Base-by-base conservation (phyloP, 2,888 invertebrate species). In the Pyralis farinalis region DNA sequence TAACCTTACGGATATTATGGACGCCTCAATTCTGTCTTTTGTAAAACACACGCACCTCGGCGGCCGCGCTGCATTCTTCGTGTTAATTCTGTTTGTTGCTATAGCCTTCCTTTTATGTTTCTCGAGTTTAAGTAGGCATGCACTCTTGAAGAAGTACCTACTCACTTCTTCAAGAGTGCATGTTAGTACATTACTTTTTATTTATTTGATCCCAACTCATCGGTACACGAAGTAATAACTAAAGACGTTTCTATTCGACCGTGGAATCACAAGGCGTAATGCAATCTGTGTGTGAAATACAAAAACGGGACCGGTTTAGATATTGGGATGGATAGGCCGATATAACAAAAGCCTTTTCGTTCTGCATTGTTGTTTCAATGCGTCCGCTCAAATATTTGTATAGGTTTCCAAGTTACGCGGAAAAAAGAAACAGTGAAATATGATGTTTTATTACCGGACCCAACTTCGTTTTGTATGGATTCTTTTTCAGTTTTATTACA, bases 1-100 rank as follows among this genome's bases (percentile, higher is more conserved):
- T 79, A 77, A 74, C 72, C 72, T 74, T 66, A 76, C 75, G 69
- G 73, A 70, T 74, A 71, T 74, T 73, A 71, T 57, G 66, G 55
- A 51, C 57, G 55, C 48, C 62, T 68, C 65, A 55, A 69, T 67
- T 73, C 61, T 63, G 55, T 63, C 61, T 68, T 66, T 62, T 65
- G 53, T 63, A 34, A 35, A 56, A 52, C 55, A 57, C 55, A 60
- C 53, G 51, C 55, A 64, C 54, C 56, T 56, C 62, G 53, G 54
- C 56, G 53, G 50, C 61, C 51, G 57, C 46, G 47, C 43, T 46
- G 55, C 58, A 58, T 61, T 66, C 59, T 53, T 48, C 28, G 20
- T 44, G 46, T 28, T 51, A 46, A 49, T 62, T 60, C 48, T 32
- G 47, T 42, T 41, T 34, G 10, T 12, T 32, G 12, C 32, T 39